Conservation (phyloP, 2,797 vertebrate genomes). For the Labroides dimidiatus region DNA sequence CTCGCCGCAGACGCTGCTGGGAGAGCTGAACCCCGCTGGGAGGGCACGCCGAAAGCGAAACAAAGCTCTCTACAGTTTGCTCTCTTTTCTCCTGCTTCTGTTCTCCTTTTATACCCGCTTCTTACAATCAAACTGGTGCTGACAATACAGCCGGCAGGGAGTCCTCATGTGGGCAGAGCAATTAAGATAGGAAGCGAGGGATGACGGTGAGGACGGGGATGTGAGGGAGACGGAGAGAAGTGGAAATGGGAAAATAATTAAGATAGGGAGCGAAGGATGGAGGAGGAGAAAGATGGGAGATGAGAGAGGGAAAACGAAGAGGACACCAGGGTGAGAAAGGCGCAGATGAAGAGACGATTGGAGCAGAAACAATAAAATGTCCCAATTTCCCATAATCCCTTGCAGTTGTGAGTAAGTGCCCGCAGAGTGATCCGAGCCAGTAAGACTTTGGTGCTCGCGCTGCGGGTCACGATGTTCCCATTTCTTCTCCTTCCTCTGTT, state of each 20-base stretch:
- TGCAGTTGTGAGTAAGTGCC: slow-evolving; percentile 55
- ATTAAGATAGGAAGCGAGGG: slow-evolving; percentile 50
- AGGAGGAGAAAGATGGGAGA: neutral
- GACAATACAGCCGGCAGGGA: slow-evolving; percentile 30
- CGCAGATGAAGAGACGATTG: slow-evolving; percentile 47
- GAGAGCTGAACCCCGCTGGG: slow-evolving; percentile 30
- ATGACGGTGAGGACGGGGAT: slow-evolving; percentile 27
- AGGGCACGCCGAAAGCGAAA: slow-evolving; percentile 29
- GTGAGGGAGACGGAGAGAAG: neutral
- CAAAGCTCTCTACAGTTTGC: slow-evolving; percentile 29
- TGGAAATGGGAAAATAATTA: too few species aligned
- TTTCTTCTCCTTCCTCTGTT: slow-evolving; percentile 32
- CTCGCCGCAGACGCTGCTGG: slow-evolving; percentile 30
- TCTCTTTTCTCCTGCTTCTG: neutral
- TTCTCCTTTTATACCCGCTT: slow-evolving; percentile 28
- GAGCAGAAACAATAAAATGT: slow-evolving; percentile 56
- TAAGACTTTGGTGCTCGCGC: slow-evolving; percentile 34
- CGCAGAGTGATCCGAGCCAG: slow-evolving; percentile 44
- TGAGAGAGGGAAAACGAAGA: slow-evolving; percentile 7
- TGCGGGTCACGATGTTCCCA: slow-evolving; percentile 53
- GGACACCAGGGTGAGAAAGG: slow-evolving; percentile 18
- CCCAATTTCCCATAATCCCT: slow-evolving; percentile 67
- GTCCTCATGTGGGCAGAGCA: slow-evolving; percentile 50
- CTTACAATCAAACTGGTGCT: slow-evolving; percentile 26
- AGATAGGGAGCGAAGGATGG: neutral